Base-by-base conservation (phyloP, 2,888 invertebrate genomes). In the Actias luna region DNA sequence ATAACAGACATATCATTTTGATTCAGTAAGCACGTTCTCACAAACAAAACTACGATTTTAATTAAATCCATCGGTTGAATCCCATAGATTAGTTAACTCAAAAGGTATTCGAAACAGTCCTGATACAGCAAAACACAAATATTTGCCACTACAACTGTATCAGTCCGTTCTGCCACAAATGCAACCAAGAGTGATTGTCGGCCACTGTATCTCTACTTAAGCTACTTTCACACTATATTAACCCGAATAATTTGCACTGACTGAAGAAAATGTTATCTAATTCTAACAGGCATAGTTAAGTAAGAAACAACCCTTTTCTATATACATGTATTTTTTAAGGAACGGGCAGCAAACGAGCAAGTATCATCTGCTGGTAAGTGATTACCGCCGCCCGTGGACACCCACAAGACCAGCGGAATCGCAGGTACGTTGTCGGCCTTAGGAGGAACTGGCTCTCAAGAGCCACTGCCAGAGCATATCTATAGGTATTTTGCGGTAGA, bases 91-190 rank as follows among this genome's bases (percentile, higher is more conserved):
- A 22, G 22, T 14, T 22, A 22, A 12, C 5, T 22, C 46, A 29
- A 29, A 55, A 55, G 55, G 29, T n/a, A 29, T 55, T 55, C n/a
- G 29, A 55, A 55, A 55, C 55, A 55, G 29, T 55, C 8, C 29
- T 29, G 55, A 55, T 55, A 55, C n/a, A 29, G 55, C 7, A 16
- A 55, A 55, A 55, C 29, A 55, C 55, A 55, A 55, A 55, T 29
- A 55, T 55, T 55, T 29, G 55, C 55, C 5, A 27, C 14, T 55
- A 29, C 16, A 55, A 22, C 29, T 55, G 55, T 55, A 55, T 29
- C 55, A 55, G 16, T 55, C 29, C 29, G n/a, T 55, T 55, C 29
- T 55, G 7, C 55, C 55, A 55, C 55, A 55, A 55, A 29, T 55
- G 52, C 27, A 55, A 29, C 55, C n/a, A 29, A 55, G 55, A 55